Evolutionary conservation across 2,888 invertebrate genomes (phyloP), one percentile per base, ranked within the genome.

Genomic region (Xylota segnis): DNA sequence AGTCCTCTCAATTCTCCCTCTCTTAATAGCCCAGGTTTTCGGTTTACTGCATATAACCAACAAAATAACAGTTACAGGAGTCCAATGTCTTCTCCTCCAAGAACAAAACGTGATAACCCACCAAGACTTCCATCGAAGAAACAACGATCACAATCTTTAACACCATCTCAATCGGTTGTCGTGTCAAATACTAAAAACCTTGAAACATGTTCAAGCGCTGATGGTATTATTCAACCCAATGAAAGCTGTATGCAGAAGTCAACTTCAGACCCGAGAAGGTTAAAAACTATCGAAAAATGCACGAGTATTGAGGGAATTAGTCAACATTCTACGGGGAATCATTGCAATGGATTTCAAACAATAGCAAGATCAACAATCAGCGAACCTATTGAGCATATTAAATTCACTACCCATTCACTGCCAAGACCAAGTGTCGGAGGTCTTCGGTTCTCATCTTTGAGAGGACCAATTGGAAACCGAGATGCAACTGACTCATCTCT

Each of bases 141-240:
- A 89, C 96, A 96, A 91, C 93, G 96, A 79, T 96, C 96, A n/a
- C 96, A 96, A 90, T 96, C 96, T 0, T 91, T 97, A 37, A 96
- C 96, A 0, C 96, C 96, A 0, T 92, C 93, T 0, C 94, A 94
- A 87, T 90, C 90, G 0, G 90, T 90, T 77, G 88, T 90, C 14
- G 90, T 90, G 5, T 89, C 89, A 59, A 89, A 90, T 70, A 88
- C 90, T 2, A 90, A 89, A 65, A 88, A 88, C 87, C 70, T 91
- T 74, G 95, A 95, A 27, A 95, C 95, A 90, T 95, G 95, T 88
- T 95, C 94, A 50, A 96, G 95, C 90, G 95, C 95, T 2, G 96
- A 95, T 90, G 95, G 95, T 4, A 94, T 95, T 0, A 95, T 95
- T 71, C 95, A 94, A 89, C 52, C 65, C 1, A 71, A 82, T 29